These are phyloP conservation scores for Hartigia nigra DNA, from an alignment of 2,888 invertebrate genomes.

Conservation along the genomic window DNA sequence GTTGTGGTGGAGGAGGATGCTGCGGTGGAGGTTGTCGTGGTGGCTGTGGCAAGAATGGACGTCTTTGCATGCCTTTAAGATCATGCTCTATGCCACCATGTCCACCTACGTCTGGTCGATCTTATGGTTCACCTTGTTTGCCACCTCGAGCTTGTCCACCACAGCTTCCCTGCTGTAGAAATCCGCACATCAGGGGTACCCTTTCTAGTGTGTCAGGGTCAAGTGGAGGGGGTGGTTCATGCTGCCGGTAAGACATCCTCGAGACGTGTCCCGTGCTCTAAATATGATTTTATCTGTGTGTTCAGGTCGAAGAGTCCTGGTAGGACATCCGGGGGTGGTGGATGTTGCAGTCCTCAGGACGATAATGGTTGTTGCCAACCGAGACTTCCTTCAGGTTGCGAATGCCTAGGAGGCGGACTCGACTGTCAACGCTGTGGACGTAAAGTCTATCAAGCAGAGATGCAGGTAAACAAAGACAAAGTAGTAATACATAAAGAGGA, in stretches of 20 bases:
- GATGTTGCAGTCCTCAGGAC: slow-evolving; percentile 22
- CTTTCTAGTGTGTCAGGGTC: slow-evolving; percentile 13
- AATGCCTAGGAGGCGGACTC: slow-evolving; percentile 57
- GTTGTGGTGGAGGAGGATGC: slow-evolving; percentile 50
- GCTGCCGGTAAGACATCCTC: slow-evolving; percentile 40
- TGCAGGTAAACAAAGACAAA: slow-evolving; percentile 49
- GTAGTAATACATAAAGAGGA: background rate
- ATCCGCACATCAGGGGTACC: slow-evolving; percentile 21
- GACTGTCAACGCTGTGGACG: slow-evolving; percentile 63
- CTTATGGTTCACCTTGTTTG: slow-evolving; percentile 41
- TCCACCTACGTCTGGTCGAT: slow-evolving; percentile 29
- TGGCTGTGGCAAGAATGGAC: slow-evolving; percentile 51
- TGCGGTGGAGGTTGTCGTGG: slow-evolving; percentile 55
- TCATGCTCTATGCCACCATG: slow-evolving; percentile 42
- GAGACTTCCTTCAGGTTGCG: slow-evolving; percentile 43
- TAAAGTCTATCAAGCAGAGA: slow-evolving; percentile 62
- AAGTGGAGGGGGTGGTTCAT: slow-evolving; percentile 26
- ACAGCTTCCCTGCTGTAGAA: slow-evolving; percentile 35
- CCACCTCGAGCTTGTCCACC: slow-evolving; percentile 37
- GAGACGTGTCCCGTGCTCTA: slow-evolving; percentile 23
- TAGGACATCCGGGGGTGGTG: slow-evolving; percentile 32
- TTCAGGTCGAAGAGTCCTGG: slow-evolving; percentile 33
- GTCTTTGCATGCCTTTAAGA: slow-evolving; percentile 44
- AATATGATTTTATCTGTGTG: slow-evolving; percentile 28
- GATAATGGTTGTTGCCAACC: slow-evolving; percentile 23